Evolutionary conservation across 2,888 invertebrate species (phyloP), one percentile per base, ranked within the genome.

Genomic region (Pasiphila rectangulata): DNA sequence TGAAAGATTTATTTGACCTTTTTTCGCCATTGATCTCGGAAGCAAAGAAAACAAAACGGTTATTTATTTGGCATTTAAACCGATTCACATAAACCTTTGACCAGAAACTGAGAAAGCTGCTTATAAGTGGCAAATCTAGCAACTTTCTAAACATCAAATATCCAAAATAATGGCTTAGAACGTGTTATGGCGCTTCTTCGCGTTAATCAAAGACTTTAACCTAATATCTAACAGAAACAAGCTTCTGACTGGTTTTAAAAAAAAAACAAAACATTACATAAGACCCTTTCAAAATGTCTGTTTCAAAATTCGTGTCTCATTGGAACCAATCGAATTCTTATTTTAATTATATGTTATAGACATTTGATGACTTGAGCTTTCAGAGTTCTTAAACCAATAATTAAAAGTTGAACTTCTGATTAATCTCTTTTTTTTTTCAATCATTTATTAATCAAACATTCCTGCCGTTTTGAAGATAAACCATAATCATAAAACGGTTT

Each of bases 61-160:
- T 17, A 19, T 32, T 16, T 17, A 19, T 32, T 32, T 37, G 37
- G 24, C 40, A 41, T 45, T 9, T 32, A 37, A 41, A 50, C 39
- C 24, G n/a, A 29, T 35, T 32, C 12, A 27, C 32, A 37, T 17
- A 44, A 44, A 40, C 37, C 37, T 45, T 37, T 37, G 27, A 41
- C 36, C 49, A 40, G 49, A 41, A 39, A 36, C 40, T 46, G 54
- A 46, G 51, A 55, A 59, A 56, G 54, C 46, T 30, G 39, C 40
- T 51, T 23, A 45, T 32, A 56, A 38, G 48, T 30, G 48, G 54
- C 54, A 57, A 57, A 59, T 56, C 54, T 56, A 54, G 57, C 65
- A 64, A 65, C 69, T 69, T 69, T 70, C 69, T 64, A 69, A 68
- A 66, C 43, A 53, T 55, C 56, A 44, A 39, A 50, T 46, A 54